Conservation (phyloP, 2,888 invertebrate genomes). For the Carabus problematicus region DNA sequence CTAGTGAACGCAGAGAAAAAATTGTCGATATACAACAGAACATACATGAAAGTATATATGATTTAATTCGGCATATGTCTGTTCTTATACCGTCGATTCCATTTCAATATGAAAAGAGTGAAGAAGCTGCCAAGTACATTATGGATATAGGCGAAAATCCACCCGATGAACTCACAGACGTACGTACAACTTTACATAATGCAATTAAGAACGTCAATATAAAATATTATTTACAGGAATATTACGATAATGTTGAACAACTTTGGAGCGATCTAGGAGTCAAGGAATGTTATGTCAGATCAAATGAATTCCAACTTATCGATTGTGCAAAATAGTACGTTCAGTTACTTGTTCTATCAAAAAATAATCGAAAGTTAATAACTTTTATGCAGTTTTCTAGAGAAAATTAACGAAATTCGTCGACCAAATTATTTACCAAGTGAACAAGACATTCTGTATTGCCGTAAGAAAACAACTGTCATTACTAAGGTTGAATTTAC, state of each 20-base stretch:
- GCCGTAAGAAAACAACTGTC: constrained; percentile 75
- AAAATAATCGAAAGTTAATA: background rate
- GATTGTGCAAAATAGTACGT: constrained; percentile 86
- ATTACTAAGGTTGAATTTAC: constrained; percentile 79
- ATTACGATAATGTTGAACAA: constrained; percentile 70
- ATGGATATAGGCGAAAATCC: constrained; percentile 62
- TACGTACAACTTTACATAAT: constrained; percentile 51
- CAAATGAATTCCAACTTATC: constrained; percentile 80
- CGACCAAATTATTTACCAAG: constrained; percentile 72
- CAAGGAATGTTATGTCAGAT: constrained; percentile 71
- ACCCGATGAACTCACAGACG: constrained; percentile 66
- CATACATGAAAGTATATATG: constrained; percentile 77
- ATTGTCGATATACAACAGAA: constrained; percentile 73
- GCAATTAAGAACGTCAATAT: background rate
- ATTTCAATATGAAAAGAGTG: constrained; percentile 62
- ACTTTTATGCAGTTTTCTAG: constrained; percentile 70
- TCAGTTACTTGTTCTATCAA: background rate
- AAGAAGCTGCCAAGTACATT: constrained; percentile 62
- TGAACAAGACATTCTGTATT: constrained; percentile 78
- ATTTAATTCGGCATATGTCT: constrained; percentile 68
- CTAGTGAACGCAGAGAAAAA: constrained; percentile 73
- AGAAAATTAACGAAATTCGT: constrained; percentile 71
- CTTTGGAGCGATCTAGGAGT: constrained; percentile 78
- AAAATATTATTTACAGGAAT: constrained; percentile 65
- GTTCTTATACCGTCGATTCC: constrained; percentile 58